Percentiles rank a stretch among this genome's conserved stretches.
Evolutionary conservation across 1,140 invertebrate species (phyloP).

Genomic region (Aporrectodea caliginosa): DNA sequence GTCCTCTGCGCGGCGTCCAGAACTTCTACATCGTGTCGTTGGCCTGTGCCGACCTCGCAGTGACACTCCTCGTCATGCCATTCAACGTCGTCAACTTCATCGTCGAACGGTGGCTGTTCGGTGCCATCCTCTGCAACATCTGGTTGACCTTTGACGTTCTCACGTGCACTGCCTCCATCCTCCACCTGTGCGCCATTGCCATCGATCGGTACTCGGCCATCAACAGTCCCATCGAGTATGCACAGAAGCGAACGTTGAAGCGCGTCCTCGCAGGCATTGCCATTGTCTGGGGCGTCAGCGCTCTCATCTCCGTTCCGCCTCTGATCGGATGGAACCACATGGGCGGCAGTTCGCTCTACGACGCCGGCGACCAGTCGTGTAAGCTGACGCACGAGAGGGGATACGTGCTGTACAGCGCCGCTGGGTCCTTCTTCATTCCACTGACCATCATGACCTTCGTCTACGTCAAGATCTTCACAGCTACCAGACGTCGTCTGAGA

Average conservation of each 20-base stretch:
- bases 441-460: conserved; percentile 58
- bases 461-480: conserved; percentile 52
- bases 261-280: conserved; percentile 84
- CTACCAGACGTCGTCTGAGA: conserved; percentile 47
- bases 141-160: too few relatives aligned
- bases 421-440: conserved; percentile 60
- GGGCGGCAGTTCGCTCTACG: too few relatives aligned
- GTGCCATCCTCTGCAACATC: too few relatives aligned
- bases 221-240: conserved; percentile 95
- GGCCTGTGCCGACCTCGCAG: conserved; percentile 92
- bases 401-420: conserved; percentile 54
- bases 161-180: too few relatives aligned
- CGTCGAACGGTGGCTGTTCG: too few relatives aligned
- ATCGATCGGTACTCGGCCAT: conserved; percentile 74
- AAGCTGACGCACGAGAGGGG: conserved; percentile 56
- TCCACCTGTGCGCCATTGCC: too few relatives aligned
- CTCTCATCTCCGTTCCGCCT: conserved; percentile 90
- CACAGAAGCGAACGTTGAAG: conserved; percentile 87
- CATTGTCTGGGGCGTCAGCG: conserved; percentile 85
- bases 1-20: conserved; percentile 91
- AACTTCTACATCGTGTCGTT: conserved; percentile 97
- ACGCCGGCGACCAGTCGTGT: conserved; percentile 42
- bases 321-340: conserved; percentile 94
- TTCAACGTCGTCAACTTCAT: conserved; percentile 91
- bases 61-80: conserved; percentile 91